phyloP scores from a whole-genome alignment of 2,888 invertebrate species.

The Sarcophaga variegata region DNA sequence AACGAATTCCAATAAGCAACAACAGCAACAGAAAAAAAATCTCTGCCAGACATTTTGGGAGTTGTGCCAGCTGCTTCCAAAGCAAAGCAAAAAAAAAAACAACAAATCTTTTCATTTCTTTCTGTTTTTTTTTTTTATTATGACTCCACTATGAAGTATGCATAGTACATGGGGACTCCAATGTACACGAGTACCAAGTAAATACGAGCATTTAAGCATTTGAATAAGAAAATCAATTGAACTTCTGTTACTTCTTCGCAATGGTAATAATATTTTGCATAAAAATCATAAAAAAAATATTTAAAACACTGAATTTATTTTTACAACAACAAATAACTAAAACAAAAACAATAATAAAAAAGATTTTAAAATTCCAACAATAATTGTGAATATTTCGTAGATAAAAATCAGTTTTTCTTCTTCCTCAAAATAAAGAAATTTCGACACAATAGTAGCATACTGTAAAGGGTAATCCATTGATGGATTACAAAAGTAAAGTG shows the following conservation, averaged over 20 bases:
- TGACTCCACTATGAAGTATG: neutral
- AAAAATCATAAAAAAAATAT: too few species aligned
- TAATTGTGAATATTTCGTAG: too few species aligned
- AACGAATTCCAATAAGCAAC: slow-evolving; percentile 59
- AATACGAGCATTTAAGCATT: slow-evolving; percentile 9
- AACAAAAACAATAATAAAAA: too few species aligned
- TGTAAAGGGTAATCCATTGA: too few species aligned
- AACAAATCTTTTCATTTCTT: slow-evolving; percentile 4
- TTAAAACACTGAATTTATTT: too few species aligned
- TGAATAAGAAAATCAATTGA: slow-evolving; percentile 17
- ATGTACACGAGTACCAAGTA: slow-evolving; percentile 4
- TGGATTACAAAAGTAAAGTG: too few species aligned
- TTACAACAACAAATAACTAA: too few species aligned
- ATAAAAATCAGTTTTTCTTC: too few species aligned
- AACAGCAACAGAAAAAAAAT: slow-evolving; percentile 56
- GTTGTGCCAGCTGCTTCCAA: slow-evolving; percentile 73
- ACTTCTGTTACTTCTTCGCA: neutral
- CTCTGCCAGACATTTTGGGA: slow-evolving; percentile 76
- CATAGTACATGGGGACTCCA: neutral
- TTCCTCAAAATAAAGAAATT: too few species aligned
- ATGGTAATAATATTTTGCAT: too few species aligned
- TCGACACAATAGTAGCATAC: too few species aligned
- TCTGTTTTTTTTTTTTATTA: neutral
- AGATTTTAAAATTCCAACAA: too few species aligned
- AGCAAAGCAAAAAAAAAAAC: neutral